Evolutionary conservation across 2,888 invertebrate genomes (phyloP), one percentile per base, ranked within the genome.

Genomic region (Zootermopsis nevadensis): DNA sequence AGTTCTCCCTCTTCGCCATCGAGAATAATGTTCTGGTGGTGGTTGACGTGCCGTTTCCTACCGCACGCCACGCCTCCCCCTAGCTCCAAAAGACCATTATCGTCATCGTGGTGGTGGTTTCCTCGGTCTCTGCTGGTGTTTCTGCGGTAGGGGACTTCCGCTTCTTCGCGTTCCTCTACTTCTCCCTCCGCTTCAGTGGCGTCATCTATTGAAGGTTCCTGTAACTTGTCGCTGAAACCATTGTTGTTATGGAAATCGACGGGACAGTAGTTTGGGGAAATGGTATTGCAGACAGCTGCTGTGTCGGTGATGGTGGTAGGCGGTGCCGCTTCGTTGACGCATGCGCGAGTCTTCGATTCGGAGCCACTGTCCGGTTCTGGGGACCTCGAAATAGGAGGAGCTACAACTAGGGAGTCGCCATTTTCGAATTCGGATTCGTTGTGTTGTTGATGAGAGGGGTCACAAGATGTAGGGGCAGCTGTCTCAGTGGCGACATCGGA

Each of bases 341-440:
- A 79, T 79, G 79, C 60, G 66, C 79, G 66, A 22, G n/a, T 55
- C 12, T 35, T 27, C 27, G 79, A 66, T 24, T 79, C 79, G 6
- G 60, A 79, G n/a, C 79, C 79, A 66, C 38, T 66, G 35, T 79
- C 79, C 66, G 60, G 66, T 33, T 66, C 79, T 7, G 79, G 79
- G 60, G 79, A 79, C 19, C 66, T 66, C 27, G 79, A 66, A 33
- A 66, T 55, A 66, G 79, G 79, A 55, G 79, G 79, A 35, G 60
- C 79, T 27, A 66, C 79, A n/a, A 33, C 60, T 19, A 33, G 24
- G 1, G 79, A 31, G 60, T 79, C 79, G 79, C 79, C 79, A 79
- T 79, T 79, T 55, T 79, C 79, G 35, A 66, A 79, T 66, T 79
- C 60, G 33, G 79, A 79, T 79, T 79, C 79, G 79, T 79, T 27